phyloP scores from a whole-genome alignment of 2,113 vertebrate species.

The Loxodonta africana region DNA sequence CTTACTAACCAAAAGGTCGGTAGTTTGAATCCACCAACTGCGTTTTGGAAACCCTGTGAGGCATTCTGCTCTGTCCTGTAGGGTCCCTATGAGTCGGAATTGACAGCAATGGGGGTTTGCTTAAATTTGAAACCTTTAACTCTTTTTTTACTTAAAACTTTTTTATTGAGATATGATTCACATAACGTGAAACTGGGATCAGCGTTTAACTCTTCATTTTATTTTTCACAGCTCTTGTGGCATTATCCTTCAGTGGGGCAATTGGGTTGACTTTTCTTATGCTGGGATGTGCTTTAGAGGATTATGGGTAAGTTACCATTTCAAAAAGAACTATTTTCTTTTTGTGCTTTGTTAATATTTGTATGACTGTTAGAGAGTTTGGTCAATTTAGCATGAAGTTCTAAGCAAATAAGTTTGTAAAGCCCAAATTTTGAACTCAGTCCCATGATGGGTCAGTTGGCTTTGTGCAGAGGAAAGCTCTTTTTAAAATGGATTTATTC shows the following conservation, averaged over 20 bases:
- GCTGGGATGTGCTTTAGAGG: slow-evolving; percentile 95
- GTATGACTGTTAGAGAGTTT: background rate
- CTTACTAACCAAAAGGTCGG: too few species aligned
- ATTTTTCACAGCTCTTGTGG: slow-evolving; percentile 93
- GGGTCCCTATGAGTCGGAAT: too few species aligned
- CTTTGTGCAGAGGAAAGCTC: background rate
- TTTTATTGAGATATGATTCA: background rate
- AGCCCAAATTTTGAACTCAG: background rate
- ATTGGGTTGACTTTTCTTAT: slow-evolving; percentile 98
- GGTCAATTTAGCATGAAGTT: background rate
- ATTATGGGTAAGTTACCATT: slow-evolving; percentile 93
- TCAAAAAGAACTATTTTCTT: background rate
- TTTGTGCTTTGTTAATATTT: background rate
- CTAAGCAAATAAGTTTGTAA: background rate
- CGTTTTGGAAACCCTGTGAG: too few species aligned
- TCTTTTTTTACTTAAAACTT: background rate
- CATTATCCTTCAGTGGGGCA: slow-evolving; percentile 96
- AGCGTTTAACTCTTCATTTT: slow-evolving; percentile 51
- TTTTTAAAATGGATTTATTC: background rate
- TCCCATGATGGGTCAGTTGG: background rate
- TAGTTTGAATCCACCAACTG: too few species aligned
- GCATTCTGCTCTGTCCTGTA: too few species aligned
- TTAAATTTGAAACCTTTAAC: background rate
- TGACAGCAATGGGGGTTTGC: background rate
- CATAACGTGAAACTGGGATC: background rate